A percentile compares a stretch with the other conserved stretches of the same genome.
These are phyloP conservation scores for Lerema accius DNA, from an alignment of 1,140 invertebrate genomes.

Conservation along the genomic window DNA sequence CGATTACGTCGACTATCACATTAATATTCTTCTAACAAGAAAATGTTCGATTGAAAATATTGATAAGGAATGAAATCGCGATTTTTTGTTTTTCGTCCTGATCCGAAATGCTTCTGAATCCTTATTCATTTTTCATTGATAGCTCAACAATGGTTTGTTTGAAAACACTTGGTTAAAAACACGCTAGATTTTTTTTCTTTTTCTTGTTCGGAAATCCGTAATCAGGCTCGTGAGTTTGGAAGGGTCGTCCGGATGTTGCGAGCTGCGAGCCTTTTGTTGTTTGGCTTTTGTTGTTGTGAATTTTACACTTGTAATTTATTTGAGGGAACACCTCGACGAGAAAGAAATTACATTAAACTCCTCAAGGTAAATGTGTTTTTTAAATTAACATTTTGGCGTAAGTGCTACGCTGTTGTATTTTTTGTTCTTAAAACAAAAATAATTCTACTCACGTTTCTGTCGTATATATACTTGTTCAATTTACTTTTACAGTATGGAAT, in stretches of 20 bases:
- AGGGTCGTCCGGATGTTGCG: slow-evolving; percentile 79
- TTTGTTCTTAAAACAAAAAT: slow-evolving; percentile 14
- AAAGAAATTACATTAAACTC: slow-evolving; percentile 81
- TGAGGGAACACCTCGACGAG: slow-evolving; percentile 78
- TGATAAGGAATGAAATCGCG: slow-evolving; percentile 41
- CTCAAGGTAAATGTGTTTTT: slow-evolving; percentile 80
- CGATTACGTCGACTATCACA: slow-evolving; percentile 74
- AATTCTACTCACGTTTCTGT: slow-evolving; percentile 8
- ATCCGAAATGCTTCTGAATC: slow-evolving; percentile 19
- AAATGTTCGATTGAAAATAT: slow-evolving; percentile 67
- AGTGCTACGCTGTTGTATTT: slow-evolving; percentile 33
- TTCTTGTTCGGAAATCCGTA: slow-evolving; percentile 80
- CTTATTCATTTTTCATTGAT: slow-evolving; percentile 49
- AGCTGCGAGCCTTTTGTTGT: slow-evolving; percentile 81
- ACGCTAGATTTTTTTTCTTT: slow-evolving; percentile 69
- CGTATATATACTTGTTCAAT: too few relatives aligned
- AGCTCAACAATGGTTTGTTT: slow-evolving; percentile 54
- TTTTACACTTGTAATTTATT: slow-evolving; percentile 83
- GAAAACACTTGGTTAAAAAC: slow-evolving; percentile 62
- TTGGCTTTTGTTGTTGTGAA: slow-evolving; percentile 80
- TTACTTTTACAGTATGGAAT: too few relatives aligned
- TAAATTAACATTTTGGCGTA: slow-evolving; percentile 73
- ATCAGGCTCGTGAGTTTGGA: slow-evolving; percentile 81
- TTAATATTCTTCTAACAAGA: slow-evolving; percentile 63
- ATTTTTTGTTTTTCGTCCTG: slow-evolving; percentile 36